Evolutionary conservation across 2,113 vertebrate genomes (phyloP), one percentile per base, ranked within the genome.

Genomic region (Cromileptes altivelis): DNA sequence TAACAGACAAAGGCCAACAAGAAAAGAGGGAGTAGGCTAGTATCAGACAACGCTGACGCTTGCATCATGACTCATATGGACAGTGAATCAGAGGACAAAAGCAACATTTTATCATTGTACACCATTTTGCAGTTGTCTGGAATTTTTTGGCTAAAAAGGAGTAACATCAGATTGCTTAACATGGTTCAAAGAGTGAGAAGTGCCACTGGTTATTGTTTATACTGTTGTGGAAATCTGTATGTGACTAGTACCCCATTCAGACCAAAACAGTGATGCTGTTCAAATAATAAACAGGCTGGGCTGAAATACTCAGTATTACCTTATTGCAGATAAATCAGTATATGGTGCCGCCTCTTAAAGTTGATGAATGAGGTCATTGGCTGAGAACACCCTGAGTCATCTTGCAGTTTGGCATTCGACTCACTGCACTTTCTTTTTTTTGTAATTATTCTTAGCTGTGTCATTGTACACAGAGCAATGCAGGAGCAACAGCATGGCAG

Each of bases 1-100:
- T 69, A 27, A 65, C 52, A 81, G 53, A 83, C 71, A 78, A 85
- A 77, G 77, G 68, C 19, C 23, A 64, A 64, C 42, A 61, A 75
- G 80, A 91, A 85, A 81, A 87, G 50, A 86, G 74, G 78, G 82
- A 88, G 82, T 85, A 45, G 79, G 63, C 75, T 71, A 82, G 73
- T 76, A 68, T 80, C 62, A 70, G 75, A 80, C 81, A 82, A 82
- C 60, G 49, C 78, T 75, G 67, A 65, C 13, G 52, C 19, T 65
- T 85, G 45, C 19, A 63, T 79, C 78, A 70, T 84, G 84, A 88
- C 79, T 92, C 88, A 84, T 62, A 69, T 57, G 70, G 52, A 70
- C 74, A 23, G 58, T 67, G 75, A 83, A 55, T 82, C 75, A 86
- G 52, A 70, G 55, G 75, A 82, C 75, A 65, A 82, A 91, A 78